phyloP scores from a whole-genome alignment of 2,797 vertebrate species.

The Rhynchonycteris naso region DNA sequence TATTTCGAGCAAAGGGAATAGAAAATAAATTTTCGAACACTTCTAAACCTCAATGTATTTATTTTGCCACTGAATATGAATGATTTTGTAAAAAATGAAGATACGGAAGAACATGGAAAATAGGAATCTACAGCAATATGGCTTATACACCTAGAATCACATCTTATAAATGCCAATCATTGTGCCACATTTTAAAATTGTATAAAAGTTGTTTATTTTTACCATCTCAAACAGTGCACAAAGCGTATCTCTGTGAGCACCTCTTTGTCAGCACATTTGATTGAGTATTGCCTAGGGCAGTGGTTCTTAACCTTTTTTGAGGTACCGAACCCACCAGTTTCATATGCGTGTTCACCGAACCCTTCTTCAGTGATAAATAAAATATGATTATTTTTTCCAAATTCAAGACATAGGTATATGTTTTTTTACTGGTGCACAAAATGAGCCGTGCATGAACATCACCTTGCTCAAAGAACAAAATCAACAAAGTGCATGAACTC shows the following conservation, averaged over 20 bases:
- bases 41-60: not conserved
- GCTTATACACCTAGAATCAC: not conserved
- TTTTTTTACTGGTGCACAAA: too few species aligned
- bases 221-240: not conserved
- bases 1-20: not conserved
- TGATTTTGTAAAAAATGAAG: not conserved
- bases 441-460: too few species aligned
- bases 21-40: not conserved
- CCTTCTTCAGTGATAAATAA: too few species aligned
- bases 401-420: too few species aligned
- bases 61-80: not conserved
- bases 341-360: too few species aligned
- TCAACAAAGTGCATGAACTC: too few species aligned
- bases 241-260: accelerated
- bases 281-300: too few species aligned
- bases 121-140: not conserved
- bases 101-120: not conserved
- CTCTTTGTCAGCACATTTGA: not conserved
- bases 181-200: not conserved
- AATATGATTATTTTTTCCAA: too few species aligned
- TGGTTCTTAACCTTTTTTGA: too few species aligned
- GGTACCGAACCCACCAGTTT: too few species aligned
- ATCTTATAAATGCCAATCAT: not conserved
- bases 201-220: not conserved
- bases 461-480: too few species aligned